phyloP scores from a whole-genome alignment of 2,888 invertebrate species.

The Sarcophaga carnaria region DNA sequence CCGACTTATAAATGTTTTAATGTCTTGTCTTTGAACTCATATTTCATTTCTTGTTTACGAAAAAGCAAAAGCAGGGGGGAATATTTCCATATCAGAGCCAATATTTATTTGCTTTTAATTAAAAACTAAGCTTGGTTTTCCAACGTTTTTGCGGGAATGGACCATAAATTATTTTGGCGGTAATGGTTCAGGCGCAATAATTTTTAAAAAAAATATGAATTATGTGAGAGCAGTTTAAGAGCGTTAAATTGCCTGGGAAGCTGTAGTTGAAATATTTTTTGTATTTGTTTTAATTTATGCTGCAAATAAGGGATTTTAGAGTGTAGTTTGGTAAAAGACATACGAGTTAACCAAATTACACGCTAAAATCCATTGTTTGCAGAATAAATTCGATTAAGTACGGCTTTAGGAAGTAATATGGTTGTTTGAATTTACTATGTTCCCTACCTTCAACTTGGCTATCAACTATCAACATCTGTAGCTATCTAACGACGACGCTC shows the following conservation, averaged over 20 bases:
- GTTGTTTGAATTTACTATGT: too few species aligned
- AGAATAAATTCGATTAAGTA: too few species aligned
- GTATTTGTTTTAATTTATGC: too few species aligned
- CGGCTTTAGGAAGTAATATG: too few species aligned
- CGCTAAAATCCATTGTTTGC: too few species aligned
- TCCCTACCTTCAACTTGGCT: too few species aligned
- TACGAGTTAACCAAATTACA: too few species aligned
- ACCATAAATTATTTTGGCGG: background rate
- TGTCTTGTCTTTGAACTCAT: constrained; percentile 62
- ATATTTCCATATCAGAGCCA: background rate
- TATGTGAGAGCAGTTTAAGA: background rate
- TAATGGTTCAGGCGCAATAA: background rate
- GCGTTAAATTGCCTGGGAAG: background rate
- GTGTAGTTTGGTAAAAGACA: too few species aligned
- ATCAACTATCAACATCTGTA: too few species aligned
- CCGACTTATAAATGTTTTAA: constrained; percentile 48
- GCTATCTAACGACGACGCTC: too few species aligned
- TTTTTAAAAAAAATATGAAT: background rate
- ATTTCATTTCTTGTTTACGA: constrained; percentile 58
- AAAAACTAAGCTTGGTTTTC: background rate
- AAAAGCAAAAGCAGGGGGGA: background rate
- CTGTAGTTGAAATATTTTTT: background rate
- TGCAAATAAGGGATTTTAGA: too few species aligned
- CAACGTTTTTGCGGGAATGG: background rate
- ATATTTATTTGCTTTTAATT: too few species aligned